A percentile compares a stretch with the other conserved stretches of the same genome.
phyloP scores from a whole-genome alignment of 2,797 vertebrate species.

The Coranthus polyacanthus region DNA sequence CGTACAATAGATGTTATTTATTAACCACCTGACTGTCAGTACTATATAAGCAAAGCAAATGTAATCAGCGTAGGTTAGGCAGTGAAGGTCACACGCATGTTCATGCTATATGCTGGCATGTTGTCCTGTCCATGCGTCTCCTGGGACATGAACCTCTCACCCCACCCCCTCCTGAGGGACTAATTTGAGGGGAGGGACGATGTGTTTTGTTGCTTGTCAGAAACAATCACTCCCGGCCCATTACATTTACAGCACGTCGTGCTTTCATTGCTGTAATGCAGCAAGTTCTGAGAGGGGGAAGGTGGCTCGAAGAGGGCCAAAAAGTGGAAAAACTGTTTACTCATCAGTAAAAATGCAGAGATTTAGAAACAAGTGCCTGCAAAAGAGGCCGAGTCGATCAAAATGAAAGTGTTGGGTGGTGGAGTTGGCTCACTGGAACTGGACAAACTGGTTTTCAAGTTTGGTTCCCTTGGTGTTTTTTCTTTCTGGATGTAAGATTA shows the following conservation, averaged over 20 bases:
- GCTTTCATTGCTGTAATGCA: constrained; percentile 98
- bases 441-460: constrained; percentile 10
- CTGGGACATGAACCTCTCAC: constrained; percentile 94
- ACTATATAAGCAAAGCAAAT: constrained; percentile 2
- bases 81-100: constrained; percentile 43
- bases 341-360: constrained; percentile 89
- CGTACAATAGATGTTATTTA: too few relatives aligned
- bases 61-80: neutral
- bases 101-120: constrained; percentile 63
- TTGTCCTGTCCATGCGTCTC: constrained; percentile 71
- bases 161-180: constrained; percentile 94
- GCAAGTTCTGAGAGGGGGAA: constrained; percentile 90
- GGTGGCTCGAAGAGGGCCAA: constrained; percentile 86
- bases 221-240: constrained; percentile 98
- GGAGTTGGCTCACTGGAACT: constrained; percentile 20
- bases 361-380: constrained; percentile 83
- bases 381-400: constrained; percentile 82
- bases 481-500: constrained; percentile 35
- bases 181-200: constrained; percentile 99
- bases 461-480: constrained; percentile 12
- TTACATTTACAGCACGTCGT: constrained; percentile 99
- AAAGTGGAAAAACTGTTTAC: constrained; percentile 86
- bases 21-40: too few relatives aligned
- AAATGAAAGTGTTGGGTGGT: constrained; percentile 40
- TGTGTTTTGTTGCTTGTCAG: constrained; percentile 99